Evolutionary conservation across 2,113 vertebrate genomes (phyloP).

Genomic region (Sphyrna mokarran): DNA sequence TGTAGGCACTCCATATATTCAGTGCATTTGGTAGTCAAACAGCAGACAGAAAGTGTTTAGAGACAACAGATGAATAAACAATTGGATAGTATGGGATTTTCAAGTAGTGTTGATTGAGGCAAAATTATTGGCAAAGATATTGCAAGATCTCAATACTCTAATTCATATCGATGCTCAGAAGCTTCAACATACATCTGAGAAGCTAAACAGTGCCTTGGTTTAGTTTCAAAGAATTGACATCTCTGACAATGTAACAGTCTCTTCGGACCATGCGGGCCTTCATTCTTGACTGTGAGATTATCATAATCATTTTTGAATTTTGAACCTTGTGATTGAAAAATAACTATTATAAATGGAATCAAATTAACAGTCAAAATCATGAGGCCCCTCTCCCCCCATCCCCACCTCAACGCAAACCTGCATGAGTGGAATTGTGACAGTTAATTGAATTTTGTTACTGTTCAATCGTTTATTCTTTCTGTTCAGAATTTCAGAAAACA

Average conservation of each 20-base stretch:
- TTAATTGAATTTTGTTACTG: not conserved
- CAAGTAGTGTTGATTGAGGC: not conserved
- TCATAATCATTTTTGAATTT: not conserved
- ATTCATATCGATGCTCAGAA: not conserved
- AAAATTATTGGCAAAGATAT: not conserved
- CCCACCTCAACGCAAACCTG: not conserved
- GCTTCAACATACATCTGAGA: not conserved
- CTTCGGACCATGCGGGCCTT: not conserved
- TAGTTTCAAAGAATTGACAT: not conserved
- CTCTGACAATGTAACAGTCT: not conserved
- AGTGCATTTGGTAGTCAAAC: not conserved
- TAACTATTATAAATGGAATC: not conserved
- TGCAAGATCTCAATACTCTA: not conserved
- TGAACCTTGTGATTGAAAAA: not conserved
- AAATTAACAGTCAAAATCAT: not conserved
- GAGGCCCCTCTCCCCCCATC: not conserved
- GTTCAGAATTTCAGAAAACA: not conserved
- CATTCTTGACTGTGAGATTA: not conserved
- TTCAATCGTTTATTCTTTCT: not conserved
- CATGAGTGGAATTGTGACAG: not conserved
- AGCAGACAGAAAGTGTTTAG: not conserved
- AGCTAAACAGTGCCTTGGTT: not conserved
- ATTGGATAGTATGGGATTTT: not conserved
- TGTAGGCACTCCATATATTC: not conserved
- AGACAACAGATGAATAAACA: not conserved